Evolutionary conservation across 2,797 vertebrate genomes (phyloP).

Genomic region (Micrastur ruficollis): DNA sequence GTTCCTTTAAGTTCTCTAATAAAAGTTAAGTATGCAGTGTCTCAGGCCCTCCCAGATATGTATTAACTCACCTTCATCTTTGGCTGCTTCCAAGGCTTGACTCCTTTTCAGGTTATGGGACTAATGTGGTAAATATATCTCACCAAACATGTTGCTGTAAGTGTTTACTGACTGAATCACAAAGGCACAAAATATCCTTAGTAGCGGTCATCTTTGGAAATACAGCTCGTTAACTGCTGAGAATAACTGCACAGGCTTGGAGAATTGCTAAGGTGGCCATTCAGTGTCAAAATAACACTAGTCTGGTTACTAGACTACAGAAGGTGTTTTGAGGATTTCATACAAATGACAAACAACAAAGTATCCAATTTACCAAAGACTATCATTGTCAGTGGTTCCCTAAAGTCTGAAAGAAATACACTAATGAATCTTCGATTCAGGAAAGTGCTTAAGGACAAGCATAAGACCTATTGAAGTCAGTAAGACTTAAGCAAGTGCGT

Average conservation of each 20-base stretch:
- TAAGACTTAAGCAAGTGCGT: neutral
- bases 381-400: neutral
- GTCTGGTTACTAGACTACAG: neutral
- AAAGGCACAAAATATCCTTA: neutral
- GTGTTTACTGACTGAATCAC: neutral
- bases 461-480: neutral
- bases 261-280: neutral
- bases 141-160: neutral
- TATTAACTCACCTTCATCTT: neutral
- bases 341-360: neutral
- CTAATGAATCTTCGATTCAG: neutral
- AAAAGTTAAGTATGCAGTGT: neutral
- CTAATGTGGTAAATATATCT: neutral
- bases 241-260: neutral
- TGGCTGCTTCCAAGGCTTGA: neutral
- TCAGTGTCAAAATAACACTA: neutral
- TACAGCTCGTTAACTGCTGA: neutral
- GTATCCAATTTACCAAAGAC: neutral
- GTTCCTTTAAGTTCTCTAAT: neutral
- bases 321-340: neutral
- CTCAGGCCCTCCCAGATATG: neutral
- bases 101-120: neutral
- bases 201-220: neutral
- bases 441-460: neutral
- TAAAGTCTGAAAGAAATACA: constrained; percentile 13